Base-by-base conservation (phyloP, 1,140 invertebrate genomes). In the Drosophila bifasciata region DNA sequence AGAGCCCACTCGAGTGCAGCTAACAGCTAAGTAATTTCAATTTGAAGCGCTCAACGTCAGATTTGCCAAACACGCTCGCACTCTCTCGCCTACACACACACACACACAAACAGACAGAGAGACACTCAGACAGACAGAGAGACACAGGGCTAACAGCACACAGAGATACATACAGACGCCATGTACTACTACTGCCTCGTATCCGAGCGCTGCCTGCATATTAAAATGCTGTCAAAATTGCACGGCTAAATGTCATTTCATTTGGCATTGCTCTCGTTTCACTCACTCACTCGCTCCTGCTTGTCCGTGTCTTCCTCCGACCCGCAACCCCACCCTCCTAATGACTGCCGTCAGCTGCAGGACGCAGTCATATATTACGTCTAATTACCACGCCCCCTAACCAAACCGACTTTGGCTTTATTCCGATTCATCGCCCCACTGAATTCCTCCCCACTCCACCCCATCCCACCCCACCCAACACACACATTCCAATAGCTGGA, bases 161-260 rank as follows among this genome's bases (percentile, higher is more conserved):
- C 44, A 44, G 52, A 32, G 25, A 16, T 45, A 45, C 45, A 16
- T 45, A 45, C 45, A 44, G 25, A 3, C 21, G 32, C 11, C 32
- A 36, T 36, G 32, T 32, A 9, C 8, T n/a, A n/a, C n/a, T n/a
- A n/a, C n/a, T n/a, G n/a, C n/a, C 44, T 41, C 25, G 59, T 62
- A 45, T 69, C 15, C 45, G 32, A 45, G 56, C 50, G 52, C 57
- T 69, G 68, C 59, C 60, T 75, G 80, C 80, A 84, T 79, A 76
- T 85, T 85, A 85, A 85, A 84, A 76, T 64, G 76, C 67, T 84
- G 80, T 84, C 80, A 84, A 85, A 84, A 85, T 76, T 79, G 76
- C 71, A 76, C 79, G 59, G 80, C 76, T 83, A 81, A 81, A 73
- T 84, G 80, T 84, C 80, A 85, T 79, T 84, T 85, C 62, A 79